phyloP scores from a whole-genome alignment of 2,113 vertebrate genomes.

The Edolisoma coerulescens region DNA sequence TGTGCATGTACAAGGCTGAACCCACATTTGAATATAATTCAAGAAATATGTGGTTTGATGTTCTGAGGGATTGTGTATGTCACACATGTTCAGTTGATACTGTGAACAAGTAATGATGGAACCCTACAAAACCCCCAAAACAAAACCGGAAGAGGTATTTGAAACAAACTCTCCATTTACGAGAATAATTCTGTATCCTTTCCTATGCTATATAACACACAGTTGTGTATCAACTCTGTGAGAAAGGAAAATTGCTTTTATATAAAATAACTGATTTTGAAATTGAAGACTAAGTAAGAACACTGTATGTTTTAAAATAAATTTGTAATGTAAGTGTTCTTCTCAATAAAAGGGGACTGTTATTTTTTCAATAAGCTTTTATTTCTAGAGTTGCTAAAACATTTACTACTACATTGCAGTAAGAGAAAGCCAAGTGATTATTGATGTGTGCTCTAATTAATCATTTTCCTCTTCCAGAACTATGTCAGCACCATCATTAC shows the following conservation, averaged over 20 bases:
- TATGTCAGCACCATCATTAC: neutral
- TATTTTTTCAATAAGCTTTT: neutral
- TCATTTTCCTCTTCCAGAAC: neutral
- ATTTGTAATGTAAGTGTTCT: neutral
- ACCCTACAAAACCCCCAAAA: fast-evolving
- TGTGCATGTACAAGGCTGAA: neutral
- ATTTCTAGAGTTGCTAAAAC: neutral
- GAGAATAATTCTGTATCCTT: neutral
- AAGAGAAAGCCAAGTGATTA: neutral
- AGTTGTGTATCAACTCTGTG: neutral
- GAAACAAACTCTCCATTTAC: neutral
- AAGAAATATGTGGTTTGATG: neutral
- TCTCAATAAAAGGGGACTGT: neutral
- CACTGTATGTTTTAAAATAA: neutral
- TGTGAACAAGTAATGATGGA: neutral
- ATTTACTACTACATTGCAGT: neutral
- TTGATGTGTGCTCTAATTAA: neutral
- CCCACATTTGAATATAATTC: neutral
- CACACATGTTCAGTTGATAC: neutral
- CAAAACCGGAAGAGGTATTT: neutral
- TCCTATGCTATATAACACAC: neutral
- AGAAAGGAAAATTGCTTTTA: neutral
- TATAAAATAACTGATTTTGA: neutral
- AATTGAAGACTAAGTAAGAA: neutral
- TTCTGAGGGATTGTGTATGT: neutral